These are phyloP conservation scores for Smutsia temminckii DNA, from an alignment of 2,797 vertebrate species.

Conservation along the genomic window DNA sequence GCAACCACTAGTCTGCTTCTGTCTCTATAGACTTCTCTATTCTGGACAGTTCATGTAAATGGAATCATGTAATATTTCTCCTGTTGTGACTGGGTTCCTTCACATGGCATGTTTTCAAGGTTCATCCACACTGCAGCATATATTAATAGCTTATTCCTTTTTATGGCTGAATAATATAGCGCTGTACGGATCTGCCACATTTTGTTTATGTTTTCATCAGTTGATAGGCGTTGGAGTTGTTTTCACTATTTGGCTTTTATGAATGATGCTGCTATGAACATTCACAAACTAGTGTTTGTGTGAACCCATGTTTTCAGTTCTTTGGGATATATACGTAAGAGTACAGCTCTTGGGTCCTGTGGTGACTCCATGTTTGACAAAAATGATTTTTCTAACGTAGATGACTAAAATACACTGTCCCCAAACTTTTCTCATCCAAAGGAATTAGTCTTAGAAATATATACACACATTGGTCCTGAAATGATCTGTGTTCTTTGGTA, in stretches of 20 bases:
- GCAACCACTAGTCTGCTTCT: neutral
- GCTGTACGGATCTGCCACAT: neutral
- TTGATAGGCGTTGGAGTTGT: neutral
- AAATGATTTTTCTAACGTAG: neutral
- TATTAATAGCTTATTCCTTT: neutral
- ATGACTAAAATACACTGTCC: neutral
- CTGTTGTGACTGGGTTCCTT: neutral
- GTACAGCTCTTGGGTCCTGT: neutral
- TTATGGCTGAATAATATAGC: neutral
- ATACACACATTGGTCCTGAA: neutral
- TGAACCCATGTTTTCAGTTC: neutral
- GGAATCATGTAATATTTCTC: neutral
- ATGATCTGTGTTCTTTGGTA: neutral
- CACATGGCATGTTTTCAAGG: neutral
- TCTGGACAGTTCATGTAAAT: neutral
- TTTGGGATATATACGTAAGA: neutral
- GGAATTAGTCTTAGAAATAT: neutral
- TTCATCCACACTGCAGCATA: neutral
- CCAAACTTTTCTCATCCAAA: neutral
- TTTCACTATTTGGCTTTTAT: neutral
- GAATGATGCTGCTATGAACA: neutral
- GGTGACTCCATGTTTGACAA: neutral
- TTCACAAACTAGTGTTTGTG: neutral
- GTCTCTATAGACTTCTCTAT: neutral
- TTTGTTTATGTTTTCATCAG: neutral